A percentile compares a stretch with the other conserved stretches of the same genome.
phyloP scores from a whole-genome alignment of 2,113 vertebrate genomes.

The Melanotaenia duboulayi region DNA sequence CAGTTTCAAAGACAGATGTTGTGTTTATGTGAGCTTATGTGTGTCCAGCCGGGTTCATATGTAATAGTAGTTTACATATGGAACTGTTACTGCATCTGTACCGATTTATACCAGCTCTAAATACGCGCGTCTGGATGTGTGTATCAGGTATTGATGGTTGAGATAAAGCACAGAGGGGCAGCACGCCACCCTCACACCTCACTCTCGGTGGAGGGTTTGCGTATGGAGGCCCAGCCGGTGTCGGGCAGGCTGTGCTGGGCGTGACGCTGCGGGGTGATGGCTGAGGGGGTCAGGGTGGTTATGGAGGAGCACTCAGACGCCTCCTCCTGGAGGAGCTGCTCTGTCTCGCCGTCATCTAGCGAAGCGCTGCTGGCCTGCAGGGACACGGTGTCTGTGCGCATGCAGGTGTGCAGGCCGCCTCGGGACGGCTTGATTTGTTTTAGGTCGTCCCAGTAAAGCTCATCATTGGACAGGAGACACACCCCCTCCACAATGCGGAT shows the following conservation, averaged over 20 bases:
- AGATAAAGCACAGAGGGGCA: slow-evolving; percentile 27
- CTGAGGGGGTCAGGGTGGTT: slow-evolving; percentile 83
- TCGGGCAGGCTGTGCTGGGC: slow-evolving; percentile 88
- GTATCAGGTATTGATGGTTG: slow-evolving; percentile 42
- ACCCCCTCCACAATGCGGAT: slow-evolving; percentile 98
- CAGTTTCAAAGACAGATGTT: slow-evolving; percentile 52
- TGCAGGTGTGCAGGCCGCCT: slow-evolving; percentile 95
- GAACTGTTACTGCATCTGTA: slow-evolving; percentile 35
- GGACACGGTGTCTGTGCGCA: slow-evolving; percentile 96
- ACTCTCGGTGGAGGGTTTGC: slow-evolving; percentile 94
- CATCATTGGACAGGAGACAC: slow-evolving; percentile 92
- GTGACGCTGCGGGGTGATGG: slow-evolving; percentile 89
- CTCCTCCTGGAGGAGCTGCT: slow-evolving; percentile 96
- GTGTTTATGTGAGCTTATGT: slow-evolving; percentile 36
- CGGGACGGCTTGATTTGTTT: slow-evolving; percentile 94
- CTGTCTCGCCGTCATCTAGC: slow-evolving; percentile 94
- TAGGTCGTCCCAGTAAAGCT: slow-evolving; percentile 96
- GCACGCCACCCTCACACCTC: slow-evolving; percentile 85
- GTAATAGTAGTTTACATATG: slow-evolving; percentile 50
- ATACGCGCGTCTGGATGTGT: slow-evolving; percentile 44
- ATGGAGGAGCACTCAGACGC: slow-evolving; percentile 96
- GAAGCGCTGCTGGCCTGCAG: slow-evolving; percentile 96
- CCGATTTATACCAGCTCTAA: slow-evolving; percentile 56
- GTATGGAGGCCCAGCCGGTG: slow-evolving; percentile 92
- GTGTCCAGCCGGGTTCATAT: slow-evolving; percentile 41